These are phyloP conservation scores for Microctenopoma stevenorrisi DNA, from an alignment of 2,797 vertebrate species.

Conservation along the genomic window DNA sequence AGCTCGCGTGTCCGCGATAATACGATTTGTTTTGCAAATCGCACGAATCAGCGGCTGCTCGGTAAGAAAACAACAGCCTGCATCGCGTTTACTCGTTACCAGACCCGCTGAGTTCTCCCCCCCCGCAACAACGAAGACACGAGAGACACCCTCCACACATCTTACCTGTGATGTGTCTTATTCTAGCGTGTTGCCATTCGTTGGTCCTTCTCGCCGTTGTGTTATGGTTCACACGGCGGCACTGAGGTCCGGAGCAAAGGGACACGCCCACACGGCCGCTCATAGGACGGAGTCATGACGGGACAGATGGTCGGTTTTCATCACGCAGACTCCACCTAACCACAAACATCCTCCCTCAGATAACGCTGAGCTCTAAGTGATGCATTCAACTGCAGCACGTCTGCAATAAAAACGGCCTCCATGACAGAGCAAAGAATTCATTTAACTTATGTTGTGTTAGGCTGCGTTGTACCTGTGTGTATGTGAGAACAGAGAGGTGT, in stretches of 20 bases:
- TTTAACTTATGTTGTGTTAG: too few relatives aligned
- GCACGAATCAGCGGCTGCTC: accelerated
- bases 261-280: constrained; percentile 28
- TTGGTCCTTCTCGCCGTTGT: constrained; percentile 21
- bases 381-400: too few relatives aligned
- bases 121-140: too few relatives aligned
- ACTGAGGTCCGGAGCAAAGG: neutral
- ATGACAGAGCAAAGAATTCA: too few relatives aligned
- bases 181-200: constrained; percentile 29
- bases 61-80: too few relatives aligned
- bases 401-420: too few relatives aligned
- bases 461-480: too few relatives aligned
- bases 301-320: too few relatives aligned
- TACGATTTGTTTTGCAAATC: neutral
- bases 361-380: neutral
- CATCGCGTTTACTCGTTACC: too few relatives aligned
- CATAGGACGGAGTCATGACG: constrained; percentile 46
- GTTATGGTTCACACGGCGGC: constrained; percentile 40
- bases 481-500: too few relatives aligned
- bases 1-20: neutral
- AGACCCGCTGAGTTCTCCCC: accelerated
- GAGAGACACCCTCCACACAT: too few relatives aligned
- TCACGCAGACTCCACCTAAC: too few relatives aligned
- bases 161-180: constrained; percentile 53
- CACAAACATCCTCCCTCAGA: neutral